Evolutionary conservation across 2,113 vertebrate genomes (phyloP).

Genomic region (Petaurus breviceps): DNA sequence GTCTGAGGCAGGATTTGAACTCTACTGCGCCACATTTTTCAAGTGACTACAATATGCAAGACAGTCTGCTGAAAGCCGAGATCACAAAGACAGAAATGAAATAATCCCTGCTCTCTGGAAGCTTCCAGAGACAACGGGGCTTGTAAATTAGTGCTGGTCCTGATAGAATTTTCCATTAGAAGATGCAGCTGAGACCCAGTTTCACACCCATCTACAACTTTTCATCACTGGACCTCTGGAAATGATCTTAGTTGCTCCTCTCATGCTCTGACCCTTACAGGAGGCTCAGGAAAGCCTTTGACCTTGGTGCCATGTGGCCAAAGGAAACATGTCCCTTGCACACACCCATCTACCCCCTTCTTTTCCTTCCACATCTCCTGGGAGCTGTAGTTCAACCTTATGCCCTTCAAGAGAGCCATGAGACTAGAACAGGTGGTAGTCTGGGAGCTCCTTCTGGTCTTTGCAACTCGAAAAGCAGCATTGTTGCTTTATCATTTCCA

Average conservation of each 20-base stretch:
- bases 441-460: conserved; percentile 39
- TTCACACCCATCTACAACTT: not conserved
- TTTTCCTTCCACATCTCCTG: not conserved
- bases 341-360: not conserved
- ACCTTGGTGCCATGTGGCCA: not conserved
- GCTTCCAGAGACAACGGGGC: not conserved
- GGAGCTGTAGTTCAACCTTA: not conserved
- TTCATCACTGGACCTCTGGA: not conserved
- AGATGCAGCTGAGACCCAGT: not conserved
- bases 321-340: not conserved
- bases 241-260: not conserved
- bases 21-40: not conserved
- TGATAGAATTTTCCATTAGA: not conserved
- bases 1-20: not conserved
- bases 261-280: conserved; percentile 4
- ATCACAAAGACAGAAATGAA: not conserved
- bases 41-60: not conserved
- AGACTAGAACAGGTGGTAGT: conserved; percentile 15
- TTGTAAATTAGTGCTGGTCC: not conserved
- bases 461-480: conserved; percentile 74
- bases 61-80: not conserved
- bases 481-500: conserved; percentile 73
- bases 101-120: not conserved
- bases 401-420: conserved; percentile 12
- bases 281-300: conserved; percentile 30